Percentiles rank a stretch among this genome's conserved stretches.
phyloP scores from a whole-genome alignment of 2,888 invertebrate species.

The Ctenicera cuprea region DNA sequence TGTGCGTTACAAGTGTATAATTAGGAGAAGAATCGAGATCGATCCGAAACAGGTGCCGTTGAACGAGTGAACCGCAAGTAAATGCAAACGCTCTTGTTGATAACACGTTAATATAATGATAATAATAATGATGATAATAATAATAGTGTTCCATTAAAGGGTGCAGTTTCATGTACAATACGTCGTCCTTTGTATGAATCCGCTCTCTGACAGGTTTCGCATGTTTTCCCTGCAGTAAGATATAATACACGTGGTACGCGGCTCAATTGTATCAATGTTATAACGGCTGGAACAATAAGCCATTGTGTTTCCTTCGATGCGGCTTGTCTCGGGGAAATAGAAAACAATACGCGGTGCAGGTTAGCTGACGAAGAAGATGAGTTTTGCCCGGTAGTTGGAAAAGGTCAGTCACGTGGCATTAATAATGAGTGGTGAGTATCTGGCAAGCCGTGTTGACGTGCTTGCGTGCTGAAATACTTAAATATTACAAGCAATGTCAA shows the following conservation, averaged over 20 bases:
- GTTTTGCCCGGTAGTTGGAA: conserved; percentile 47
- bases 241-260: conserved; percentile 52
- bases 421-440: conserved; percentile 50
- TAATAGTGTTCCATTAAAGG: conserved; percentile 47
- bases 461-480: conserved; percentile 50
- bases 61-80: conserved; percentile 14
- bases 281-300: conserved; percentile 52
- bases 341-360: conserved; percentile 40
- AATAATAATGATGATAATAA: conserved; percentile 21
- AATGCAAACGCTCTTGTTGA: conserved; percentile 28
- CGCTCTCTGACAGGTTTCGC: conserved; percentile 54
- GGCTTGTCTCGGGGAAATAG: conserved; percentile 37
- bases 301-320: conserved; percentile 49
- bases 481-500: conserved; percentile 53
- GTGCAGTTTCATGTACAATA: conserved; percentile 51
- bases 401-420: conserved; percentile 51
- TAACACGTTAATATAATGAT: conserved; percentile 38
- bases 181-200: conserved; percentile 49
- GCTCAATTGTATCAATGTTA: conserved; percentile 54
- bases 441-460: conserved; percentile 46
- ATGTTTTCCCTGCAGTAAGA: conserved; percentile 53
- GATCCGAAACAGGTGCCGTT: conserved; percentile 24
- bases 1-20: too few species aligned
- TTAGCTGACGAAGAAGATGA: conserved; percentile 39
- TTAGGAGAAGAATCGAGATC: conserved; percentile 35